Evolutionary conservation across 2,888 invertebrate species (phyloP).

Genomic region (Tipula unca): DNA sequence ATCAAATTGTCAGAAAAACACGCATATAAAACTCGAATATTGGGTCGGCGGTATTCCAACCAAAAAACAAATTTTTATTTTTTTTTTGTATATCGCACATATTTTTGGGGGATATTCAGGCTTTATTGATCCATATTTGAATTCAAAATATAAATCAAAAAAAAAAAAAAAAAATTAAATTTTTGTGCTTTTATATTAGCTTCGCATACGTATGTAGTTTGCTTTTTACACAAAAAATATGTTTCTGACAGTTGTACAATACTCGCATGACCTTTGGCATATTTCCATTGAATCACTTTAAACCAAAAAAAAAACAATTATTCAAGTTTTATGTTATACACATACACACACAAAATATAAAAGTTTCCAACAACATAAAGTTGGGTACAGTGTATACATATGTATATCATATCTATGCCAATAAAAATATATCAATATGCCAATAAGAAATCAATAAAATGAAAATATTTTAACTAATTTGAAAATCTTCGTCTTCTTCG

Average conservation of each 20-base stretch:
- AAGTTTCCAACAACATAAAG: neutral
- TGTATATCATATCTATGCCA: neutral
- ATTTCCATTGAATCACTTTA: neutral
- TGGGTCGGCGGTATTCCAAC: neutral
- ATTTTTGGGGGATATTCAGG: neutral
- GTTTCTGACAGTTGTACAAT: constrained; percentile 8
- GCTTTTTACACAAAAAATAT: neutral
- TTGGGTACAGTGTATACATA: neutral
- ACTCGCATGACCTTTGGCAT: constrained; percentile 3
- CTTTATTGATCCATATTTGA: neutral
- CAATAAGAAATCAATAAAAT: neutral
- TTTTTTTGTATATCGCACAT: neutral
- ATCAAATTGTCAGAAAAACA: constrained; percentile 8
- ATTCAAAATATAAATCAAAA: neutral
- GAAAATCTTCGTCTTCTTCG: neutral
- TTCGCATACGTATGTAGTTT: neutral
- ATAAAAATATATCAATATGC: neutral
- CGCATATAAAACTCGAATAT: neutral
- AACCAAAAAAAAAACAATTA: neutral
- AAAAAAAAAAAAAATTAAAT: neutral
- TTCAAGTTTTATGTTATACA: neutral
- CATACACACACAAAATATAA: neutral
- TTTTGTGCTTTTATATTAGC: neutral
- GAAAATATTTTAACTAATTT: neutral
- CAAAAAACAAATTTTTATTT: neutral